These are phyloP conservation scores for Muntiacus reevesi DNA, from an alignment of 2,113 vertebrate genomes.

Conservation along the genomic window DNA sequence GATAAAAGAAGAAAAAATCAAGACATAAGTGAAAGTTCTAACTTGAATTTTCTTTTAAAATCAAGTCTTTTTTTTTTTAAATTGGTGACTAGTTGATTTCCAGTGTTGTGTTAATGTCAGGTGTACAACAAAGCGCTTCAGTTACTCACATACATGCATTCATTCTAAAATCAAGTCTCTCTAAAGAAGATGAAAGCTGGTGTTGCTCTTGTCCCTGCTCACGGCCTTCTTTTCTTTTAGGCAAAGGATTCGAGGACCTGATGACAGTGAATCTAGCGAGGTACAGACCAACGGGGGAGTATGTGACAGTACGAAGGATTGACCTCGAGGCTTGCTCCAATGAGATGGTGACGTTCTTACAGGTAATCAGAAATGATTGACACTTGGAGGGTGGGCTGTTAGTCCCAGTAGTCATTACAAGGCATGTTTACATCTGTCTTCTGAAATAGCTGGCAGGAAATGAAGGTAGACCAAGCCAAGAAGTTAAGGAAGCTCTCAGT, in stretches of 20 bases:
- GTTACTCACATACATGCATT: neutral
- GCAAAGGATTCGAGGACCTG: constrained; percentile 93
- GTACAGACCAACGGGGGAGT: constrained; percentile 91
- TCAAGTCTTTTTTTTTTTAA: neutral
- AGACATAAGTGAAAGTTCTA: neutral
- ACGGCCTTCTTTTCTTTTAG: constrained; percentile 74
- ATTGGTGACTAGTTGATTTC: neutral
- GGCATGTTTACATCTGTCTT: neutral
- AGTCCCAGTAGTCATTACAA: neutral
- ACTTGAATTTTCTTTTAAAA: neutral
- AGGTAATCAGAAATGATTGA: constrained; percentile 81
- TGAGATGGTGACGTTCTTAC: constrained; percentile 96
- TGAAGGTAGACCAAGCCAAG: neutral
- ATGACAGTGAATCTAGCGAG: constrained; percentile 95
- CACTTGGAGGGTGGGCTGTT: neutral
- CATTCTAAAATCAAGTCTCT: neutral
- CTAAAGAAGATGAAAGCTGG: neutral
- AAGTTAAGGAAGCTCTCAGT: neutral
- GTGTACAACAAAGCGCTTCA: neutral
- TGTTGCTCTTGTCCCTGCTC: neutral
- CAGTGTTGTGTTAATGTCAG: neutral
- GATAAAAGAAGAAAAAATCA: neutral
- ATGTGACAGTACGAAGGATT: constrained; percentile 92
- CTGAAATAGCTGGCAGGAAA: neutral
- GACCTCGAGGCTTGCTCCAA: constrained; percentile 96